Base-by-base conservation (phyloP, 2,797 vertebrate species). In the Rhabdophis nuchalis region DNA sequence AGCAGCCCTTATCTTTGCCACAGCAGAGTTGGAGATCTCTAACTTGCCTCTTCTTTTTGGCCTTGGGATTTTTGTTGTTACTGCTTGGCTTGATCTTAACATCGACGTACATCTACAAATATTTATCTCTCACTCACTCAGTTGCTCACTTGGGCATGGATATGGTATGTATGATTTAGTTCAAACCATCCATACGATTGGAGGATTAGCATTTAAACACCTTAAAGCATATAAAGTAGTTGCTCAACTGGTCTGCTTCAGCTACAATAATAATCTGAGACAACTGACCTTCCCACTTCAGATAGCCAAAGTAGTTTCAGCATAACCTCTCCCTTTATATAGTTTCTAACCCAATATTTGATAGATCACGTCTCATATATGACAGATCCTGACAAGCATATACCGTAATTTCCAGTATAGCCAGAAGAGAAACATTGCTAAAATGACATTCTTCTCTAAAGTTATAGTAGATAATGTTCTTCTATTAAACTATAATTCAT, bases 81-180 rank as follows among this genome's bases (percentile, higher is more conserved):
- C 98, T 99, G 93, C 98, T 98, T 88, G 98, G 98, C 93, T 97
- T 99, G 72, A 97, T 98, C 93, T 98, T 99, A 29, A 98, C 98
- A 12, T 98, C 98, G 0, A 98, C 99, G 94, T 99, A 99, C 14
- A 97, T 99, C 94, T 99, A 99, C 97, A 98, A 98, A 97, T 98
- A 98, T 97, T 99, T 99, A 98, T 98, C 77, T 58, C 7, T 90
- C 82, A 20, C 89, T 90, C 32, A 46, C 98, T 98, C 98, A 94
- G 98, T 98, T 92, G 97, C 98, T 54, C 64, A 27, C 27, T 46
- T 87, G n/a, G 89, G 50, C 18, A 61, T 90, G 25, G 23, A 82
- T 86, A 98, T 98, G 97, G 99, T 99, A 97, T 95, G 96, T 36
- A 0, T 58, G 46, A 72, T 11, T 82, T 82, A 10, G 36, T 82